Evolutionary conservation across 2,888 invertebrate genomes (phyloP), one percentile per base, ranked within the genome.

Genomic region (Pseudolycoriella hygida): DNA sequence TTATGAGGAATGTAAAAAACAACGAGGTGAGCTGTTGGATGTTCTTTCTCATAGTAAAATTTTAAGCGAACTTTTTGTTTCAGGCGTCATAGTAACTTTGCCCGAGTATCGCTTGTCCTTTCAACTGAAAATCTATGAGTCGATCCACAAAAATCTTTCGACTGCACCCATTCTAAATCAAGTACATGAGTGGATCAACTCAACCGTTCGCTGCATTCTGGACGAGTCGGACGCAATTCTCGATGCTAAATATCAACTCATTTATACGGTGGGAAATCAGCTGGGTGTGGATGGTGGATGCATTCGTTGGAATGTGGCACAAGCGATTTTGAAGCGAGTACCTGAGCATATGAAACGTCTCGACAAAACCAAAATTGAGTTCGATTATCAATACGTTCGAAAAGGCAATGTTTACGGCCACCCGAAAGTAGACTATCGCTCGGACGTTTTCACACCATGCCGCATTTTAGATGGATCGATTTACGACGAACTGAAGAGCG

Each of bases 181-280:
- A 8, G 31, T 17, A 2, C 42, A 42, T 17, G 30, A 42, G 17
- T 42, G 42, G 42, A 14, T 42, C 8, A 42, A 42, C 30, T 3
- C 3, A 15, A 42, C 25, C 14, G 20, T 42, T 10, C 42, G 42
- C 14, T 30, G 30, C 17, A 31, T 42, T 17, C 11, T 42, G 30
- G 42, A 42, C 17, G 42, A 42, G 30, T 42, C 42, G 3, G 42
- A 42, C 30, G 42, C 42, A 5, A 42, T 42, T 17, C n/a, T 42
- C 2, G 30, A 42, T 20, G 17, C 31, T 17, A 42, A 42, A 31
- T 42, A 42, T 31, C 42, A 42, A 11, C 17, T 42, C 17, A 31
- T 42, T 17, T 31, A 42, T 17, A 42, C 42, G 15, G 19, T 43
- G 2, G 42, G 42, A 15, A 18, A 8, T 32, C 42, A 43, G 14